Evolutionary conservation across 1,140 invertebrate species (phyloP).

Genomic region (Heliothis virescens): DNA sequence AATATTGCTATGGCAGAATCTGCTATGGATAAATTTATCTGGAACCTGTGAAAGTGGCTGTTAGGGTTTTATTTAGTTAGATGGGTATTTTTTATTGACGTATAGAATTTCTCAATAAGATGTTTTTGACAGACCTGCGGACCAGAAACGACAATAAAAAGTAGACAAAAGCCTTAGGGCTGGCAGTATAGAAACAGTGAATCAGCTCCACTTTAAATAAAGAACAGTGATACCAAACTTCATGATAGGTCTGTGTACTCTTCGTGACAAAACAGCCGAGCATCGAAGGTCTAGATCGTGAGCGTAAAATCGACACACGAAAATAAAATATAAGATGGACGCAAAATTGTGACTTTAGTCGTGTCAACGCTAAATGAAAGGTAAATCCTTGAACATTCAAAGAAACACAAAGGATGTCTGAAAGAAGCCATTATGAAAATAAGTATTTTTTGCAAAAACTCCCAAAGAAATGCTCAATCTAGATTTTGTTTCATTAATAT

Average conservation of each 20-base stretch:
- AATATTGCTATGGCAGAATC: too few relatives aligned
- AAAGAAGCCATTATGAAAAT: neutral
- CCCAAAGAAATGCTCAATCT: too few relatives aligned
- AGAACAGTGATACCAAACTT: neutral
- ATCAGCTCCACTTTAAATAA: neutral
- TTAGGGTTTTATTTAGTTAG: too few relatives aligned
- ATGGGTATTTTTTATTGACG: too few relatives aligned
- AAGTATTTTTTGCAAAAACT: neutral
- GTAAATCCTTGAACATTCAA: neutral
- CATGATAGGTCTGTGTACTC: neutral
- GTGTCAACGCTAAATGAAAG: conserved; percentile 8
- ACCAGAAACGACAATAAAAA: too few relatives aligned
- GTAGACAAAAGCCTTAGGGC: neutral
- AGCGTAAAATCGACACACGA: neutral
- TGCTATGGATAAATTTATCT: too few relatives aligned
- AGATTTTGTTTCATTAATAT: too few relatives aligned
- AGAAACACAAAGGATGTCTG: neutral
- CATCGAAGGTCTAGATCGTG: conserved; percentile 11
- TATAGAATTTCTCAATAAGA: too few relatives aligned
- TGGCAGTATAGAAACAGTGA: neutral
- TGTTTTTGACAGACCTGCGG: too few relatives aligned
- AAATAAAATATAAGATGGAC: conserved; percentile 20
- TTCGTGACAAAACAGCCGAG: neutral
- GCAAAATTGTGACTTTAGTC: conserved; percentile 11
- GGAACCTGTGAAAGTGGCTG: too few relatives aligned